Percentiles rank a stretch among this genome's conserved stretches.
phyloP scores from a whole-genome alignment of 2,797 vertebrate species.

The Pterois miles region DNA sequence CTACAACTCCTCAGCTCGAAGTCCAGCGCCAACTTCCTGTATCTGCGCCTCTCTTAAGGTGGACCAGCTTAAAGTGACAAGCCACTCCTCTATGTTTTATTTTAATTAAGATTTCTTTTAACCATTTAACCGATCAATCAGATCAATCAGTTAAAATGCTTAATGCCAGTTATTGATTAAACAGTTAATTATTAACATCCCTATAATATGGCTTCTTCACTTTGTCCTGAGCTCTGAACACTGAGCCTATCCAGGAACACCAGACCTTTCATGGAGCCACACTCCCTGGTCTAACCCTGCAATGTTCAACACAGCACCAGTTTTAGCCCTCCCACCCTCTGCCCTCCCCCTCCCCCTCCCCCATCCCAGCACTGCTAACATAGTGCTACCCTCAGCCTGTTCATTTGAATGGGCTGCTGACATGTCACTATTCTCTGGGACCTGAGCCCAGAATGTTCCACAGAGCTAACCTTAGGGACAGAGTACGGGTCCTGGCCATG shows the following conservation, averaged over 20 bases:
- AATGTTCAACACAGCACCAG: conserved; percentile 69
- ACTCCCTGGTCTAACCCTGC: conserved; percentile 50
- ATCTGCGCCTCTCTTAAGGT: too few species aligned
- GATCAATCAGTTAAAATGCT: too few species aligned
- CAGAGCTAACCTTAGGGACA: conserved; percentile 80
- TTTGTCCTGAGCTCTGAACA: conserved; percentile 5
- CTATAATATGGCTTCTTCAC: too few species aligned
- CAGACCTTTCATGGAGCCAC: conserved; percentile 66
- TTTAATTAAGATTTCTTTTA: too few species aligned
- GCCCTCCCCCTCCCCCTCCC: conserved; percentile 25
- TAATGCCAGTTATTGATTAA: too few species aligned
- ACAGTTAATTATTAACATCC: too few species aligned
- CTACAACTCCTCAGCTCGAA: too few species aligned
- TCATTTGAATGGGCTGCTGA: conserved; percentile 87
- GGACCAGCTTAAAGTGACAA: too few species aligned
- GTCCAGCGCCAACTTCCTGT: too few species aligned
- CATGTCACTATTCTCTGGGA: conserved; percentile 86
- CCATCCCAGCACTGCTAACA: conserved; percentile 70
- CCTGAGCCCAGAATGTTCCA: conserved; percentile 86
- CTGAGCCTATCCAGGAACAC: conserved; percentile 55
- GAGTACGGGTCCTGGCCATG: conserved; percentile 62
- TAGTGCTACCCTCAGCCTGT: conserved; percentile 86
- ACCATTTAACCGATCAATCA: too few species aligned
- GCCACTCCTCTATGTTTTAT: too few species aligned
- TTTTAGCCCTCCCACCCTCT: conserved; percentile 59